Conservation (phyloP, 2,797 vertebrate species). For the Pelochelys cantorii region DNA sequence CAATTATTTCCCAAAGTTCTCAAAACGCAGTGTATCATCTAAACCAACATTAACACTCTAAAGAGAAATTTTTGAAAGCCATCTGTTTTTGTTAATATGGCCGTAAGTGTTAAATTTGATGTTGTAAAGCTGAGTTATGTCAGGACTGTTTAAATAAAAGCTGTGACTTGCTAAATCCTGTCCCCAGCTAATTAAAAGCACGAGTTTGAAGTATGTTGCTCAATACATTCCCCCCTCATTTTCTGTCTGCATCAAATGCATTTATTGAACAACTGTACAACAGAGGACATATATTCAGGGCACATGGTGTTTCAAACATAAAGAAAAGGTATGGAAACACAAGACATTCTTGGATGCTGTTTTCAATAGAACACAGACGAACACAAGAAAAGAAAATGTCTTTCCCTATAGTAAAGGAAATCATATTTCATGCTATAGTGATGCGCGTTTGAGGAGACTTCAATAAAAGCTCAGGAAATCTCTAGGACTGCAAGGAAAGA, state of each 20-base stretch:
- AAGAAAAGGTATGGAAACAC: background rate
- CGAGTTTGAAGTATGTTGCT: slow-evolving; percentile 45
- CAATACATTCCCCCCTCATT: slow-evolving; percentile 53
- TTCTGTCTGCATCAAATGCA: slow-evolving; percentile 17
- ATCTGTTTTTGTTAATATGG: slow-evolving; percentile 68
- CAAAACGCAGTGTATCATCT: slow-evolving; percentile 29
- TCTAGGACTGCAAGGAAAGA: background rate
- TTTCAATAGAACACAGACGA: background rate
- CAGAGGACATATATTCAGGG: background rate
- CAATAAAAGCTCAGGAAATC: background rate
- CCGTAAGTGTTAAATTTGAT: slow-evolving; percentile 68
- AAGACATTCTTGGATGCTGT: background rate
- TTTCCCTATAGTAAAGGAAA: background rate
- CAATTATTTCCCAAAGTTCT: slow-evolving; percentile 53
- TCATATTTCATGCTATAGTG: background rate
- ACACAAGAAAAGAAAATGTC: background rate
- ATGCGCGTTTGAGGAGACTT: fast-evolving
- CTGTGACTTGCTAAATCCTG: slow-evolving; percentile 74
- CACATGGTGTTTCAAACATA: background rate
- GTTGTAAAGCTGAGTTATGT: slow-evolving; percentile 64
- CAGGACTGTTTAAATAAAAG: slow-evolving; percentile 72
- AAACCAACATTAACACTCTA: slow-evolving; percentile 30
- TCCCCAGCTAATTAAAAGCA: slow-evolving; percentile 68
- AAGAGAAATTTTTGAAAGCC: slow-evolving; percentile 44
- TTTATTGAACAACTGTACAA: slow-evolving; percentile 39